Evolutionary conservation across 2,797 vertebrate species (phyloP).

Genomic region (Centropyge bicolor): DNA sequence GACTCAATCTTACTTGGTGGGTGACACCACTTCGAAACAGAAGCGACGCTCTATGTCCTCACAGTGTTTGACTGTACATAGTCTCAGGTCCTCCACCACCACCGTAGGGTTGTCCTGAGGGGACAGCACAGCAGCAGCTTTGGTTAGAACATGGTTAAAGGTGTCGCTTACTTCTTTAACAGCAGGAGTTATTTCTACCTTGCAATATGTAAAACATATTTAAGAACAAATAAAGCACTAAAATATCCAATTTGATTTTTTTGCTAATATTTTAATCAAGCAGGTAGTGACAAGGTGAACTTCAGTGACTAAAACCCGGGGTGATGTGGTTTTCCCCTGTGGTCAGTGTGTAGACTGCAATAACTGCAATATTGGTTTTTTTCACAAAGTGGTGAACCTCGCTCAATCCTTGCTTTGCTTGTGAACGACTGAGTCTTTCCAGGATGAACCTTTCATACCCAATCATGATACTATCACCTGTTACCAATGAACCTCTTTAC

Average conservation of each 20-base stretch:
- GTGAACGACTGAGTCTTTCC: too few species aligned
- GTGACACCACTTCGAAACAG: conserved; percentile 99
- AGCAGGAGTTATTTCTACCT: not conserved
- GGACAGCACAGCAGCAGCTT: conserved; percentile 1
- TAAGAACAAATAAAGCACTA: not conserved
- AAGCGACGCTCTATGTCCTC: conserved; percentile 97
- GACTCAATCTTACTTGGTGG: conserved; percentile 92
- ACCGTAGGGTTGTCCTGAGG: conserved; percentile 95
- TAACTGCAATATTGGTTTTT: too few species aligned
- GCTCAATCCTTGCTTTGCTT: too few species aligned
- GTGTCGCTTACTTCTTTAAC: not conserved
- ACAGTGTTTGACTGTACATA: conserved; percentile 98
- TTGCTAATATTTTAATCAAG: not conserved
- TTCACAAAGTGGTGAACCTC: too few species aligned
- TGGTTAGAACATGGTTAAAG: not conserved
- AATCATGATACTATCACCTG: too few species aligned
- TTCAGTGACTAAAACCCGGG: not conserved
- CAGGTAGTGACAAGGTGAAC: not conserved
- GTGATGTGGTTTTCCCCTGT: not conserved
- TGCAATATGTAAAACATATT: not conserved
- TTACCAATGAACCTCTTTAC: too few species aligned
- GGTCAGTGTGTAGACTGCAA: not conserved
- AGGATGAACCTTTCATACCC: too few species aligned
- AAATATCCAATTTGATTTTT: not conserved
- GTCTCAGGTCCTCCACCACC: conserved; percentile 95